Base-by-base conservation (phyloP, 2,888 invertebrate species). In the Tachystola acroxantha region DNA sequence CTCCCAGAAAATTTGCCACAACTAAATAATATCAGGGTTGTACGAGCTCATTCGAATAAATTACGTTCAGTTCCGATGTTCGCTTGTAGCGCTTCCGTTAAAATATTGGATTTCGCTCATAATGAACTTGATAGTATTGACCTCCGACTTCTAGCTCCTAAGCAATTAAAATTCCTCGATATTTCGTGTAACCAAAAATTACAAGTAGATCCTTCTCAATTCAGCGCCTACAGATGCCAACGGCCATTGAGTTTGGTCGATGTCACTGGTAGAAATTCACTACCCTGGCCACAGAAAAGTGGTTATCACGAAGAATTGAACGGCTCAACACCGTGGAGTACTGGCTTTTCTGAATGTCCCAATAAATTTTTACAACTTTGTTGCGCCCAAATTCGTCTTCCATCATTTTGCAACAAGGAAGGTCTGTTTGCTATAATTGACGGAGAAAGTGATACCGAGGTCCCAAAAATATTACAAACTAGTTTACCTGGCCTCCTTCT, bases 301-400 rank as follows among this genome's bases (percentile, higher is more conserved):
- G 78, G 74, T 29, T 82, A 90, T 48, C 89, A 87, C 34, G 81
- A 85, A 40, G 91, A 91, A 50, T 69, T 90, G 40, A 81, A 69
- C 40, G 86, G 89, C 2, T 49, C 58, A 5, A 92, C 91, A 5
- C 93, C 94, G 2, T 96, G 96, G 96, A 89, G 89, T 30, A 89
- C 94, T 19, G 96, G 95, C 0, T 96, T 96, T 72, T 94, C 95
- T 0, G 96, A 96, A 81, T 93, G 95, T 7, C 91, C 95, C 0
- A 95, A 95, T 20, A 90, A 89, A 46, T 89, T 89, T 36, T 88
- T 93, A 46, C 91, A 92, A 55, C 71, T 95, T n/a, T 91, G 92
- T 60, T 91, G 95, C 37, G 90, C 93, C 0, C 95, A 95, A 77
- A 89, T 95, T 32, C 88, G 95, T 36, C 84, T 94, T 41, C 92